These are phyloP conservation scores for Mesodorylaimus sp. DNA, from an alignment of 2,888 invertebrate species.

Conservation along the genomic window DNA sequence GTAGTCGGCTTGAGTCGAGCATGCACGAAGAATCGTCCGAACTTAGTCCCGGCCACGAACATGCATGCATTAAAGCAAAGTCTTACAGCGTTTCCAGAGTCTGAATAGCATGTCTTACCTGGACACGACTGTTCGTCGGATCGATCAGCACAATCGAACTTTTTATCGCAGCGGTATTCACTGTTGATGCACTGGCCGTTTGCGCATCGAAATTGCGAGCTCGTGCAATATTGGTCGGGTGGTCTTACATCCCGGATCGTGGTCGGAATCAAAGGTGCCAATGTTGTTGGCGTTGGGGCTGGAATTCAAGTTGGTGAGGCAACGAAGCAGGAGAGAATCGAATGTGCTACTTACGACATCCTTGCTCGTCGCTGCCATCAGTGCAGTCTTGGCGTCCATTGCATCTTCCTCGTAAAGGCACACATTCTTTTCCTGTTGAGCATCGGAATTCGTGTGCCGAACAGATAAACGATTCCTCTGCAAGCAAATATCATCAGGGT, in stretches of 20 bases:
- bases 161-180: neutral
- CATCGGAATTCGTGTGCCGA: neutral
- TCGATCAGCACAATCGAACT: neutral
- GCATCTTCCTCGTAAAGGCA: neutral
- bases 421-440: neutral
- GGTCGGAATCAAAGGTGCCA: too few species aligned
- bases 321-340: neutral
- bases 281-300: too few species aligned
- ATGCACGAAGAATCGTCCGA: too few species aligned
- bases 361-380: constrained; percentile 7
- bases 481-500: constrained; percentile 44
- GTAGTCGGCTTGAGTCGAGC: too few species aligned
- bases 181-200: neutral
- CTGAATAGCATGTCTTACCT: too few species aligned
- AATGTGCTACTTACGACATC: constrained; percentile 5
- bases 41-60: too few species aligned
- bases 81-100: too few species aligned
- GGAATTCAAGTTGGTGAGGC: neutral
- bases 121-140: neutral
- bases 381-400: constrained; percentile 3
- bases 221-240: too few species aligned
- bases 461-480: neutral
- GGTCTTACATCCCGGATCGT: too few species aligned
- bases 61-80: too few species aligned
- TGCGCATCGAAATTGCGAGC: neutral